Evolutionary conservation across 2,113 vertebrate genomes (phyloP).

Genomic region (Sapajus apella): DNA sequence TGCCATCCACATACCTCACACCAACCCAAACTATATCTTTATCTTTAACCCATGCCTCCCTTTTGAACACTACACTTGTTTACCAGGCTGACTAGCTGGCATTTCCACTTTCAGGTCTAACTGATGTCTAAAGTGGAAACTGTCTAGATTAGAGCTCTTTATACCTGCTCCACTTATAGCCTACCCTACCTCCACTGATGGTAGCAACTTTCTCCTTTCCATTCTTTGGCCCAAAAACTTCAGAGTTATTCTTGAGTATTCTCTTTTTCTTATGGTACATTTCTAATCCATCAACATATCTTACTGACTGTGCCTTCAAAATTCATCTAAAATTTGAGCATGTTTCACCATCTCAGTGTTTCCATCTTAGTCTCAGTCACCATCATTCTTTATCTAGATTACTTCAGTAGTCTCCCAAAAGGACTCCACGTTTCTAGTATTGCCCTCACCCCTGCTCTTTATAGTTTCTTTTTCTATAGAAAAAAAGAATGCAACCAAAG

Average conservation of each 20-base stretch:
- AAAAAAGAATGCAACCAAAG: not conserved
- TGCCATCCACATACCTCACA: not conserved
- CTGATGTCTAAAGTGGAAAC: not conserved
- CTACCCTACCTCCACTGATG: not conserved
- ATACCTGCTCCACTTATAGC: no score
- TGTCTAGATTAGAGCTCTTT: not conserved
- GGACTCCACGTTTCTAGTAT: not conserved
- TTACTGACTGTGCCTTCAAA: not conserved
- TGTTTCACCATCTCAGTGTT: not conserved
- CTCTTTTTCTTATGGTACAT: not conserved
- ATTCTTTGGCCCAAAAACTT: not conserved
- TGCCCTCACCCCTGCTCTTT: not conserved
- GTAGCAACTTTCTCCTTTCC: not conserved
- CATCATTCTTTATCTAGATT: not conserved
- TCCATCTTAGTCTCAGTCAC: not conserved
- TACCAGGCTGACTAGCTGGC: not conserved
- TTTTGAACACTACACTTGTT: not conserved
- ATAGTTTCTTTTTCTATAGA: not conserved
- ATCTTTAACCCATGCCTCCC: not conserved
- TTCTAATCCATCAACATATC: not conserved
- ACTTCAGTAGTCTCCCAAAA: not conserved
- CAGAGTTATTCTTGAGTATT: not conserved
- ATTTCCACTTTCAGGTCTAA: not conserved
- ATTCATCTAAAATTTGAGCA: not conserved
- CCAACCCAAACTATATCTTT: not conserved